phyloP scores from a whole-genome alignment of 2,113 vertebrate species.

The Solea solea region DNA sequence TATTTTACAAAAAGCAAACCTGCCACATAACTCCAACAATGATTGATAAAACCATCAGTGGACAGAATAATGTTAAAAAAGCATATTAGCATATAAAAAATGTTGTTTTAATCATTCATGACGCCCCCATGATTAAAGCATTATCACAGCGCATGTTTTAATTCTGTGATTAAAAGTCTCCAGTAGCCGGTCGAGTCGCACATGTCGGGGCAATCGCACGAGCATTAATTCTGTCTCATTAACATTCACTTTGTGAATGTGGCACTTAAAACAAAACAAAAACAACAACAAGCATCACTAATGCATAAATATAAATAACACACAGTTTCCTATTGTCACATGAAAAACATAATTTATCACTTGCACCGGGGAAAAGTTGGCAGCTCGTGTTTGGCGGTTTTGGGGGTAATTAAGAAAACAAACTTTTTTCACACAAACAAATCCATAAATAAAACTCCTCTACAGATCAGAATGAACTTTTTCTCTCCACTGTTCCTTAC shows the following conservation, averaged over 20 bases:
- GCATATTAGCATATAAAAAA: no score
- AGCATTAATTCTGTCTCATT: slow-evolving; percentile 17
- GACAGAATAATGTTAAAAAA: no score
- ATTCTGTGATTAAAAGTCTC: slow-evolving; percentile 13
- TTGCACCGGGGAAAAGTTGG: no score
- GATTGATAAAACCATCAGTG: background rate
- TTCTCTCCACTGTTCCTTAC: no score
- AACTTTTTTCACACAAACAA: no score
- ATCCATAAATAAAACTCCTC: no score
- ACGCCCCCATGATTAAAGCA: slow-evolving; percentile 13
- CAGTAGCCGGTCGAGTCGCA: background rate
- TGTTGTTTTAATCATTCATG: background rate
- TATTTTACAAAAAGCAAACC: background rate
- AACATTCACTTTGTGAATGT: background rate
- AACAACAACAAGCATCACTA: no score
- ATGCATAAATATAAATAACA: slow-evolving; percentile 11
- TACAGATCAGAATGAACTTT: no score
- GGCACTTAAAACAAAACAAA: no score
- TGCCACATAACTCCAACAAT: background rate
- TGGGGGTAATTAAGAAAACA: no score
- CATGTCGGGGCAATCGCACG: background rate
- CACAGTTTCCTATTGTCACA: slow-evolving; percentile 8
- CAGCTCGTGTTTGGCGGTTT: no score
- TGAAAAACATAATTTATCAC: background rate
- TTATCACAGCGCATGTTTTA: slow-evolving; percentile 2